Conservation (phyloP, 2,113 vertebrate species). For the Ochotona curzoniae region DNA sequence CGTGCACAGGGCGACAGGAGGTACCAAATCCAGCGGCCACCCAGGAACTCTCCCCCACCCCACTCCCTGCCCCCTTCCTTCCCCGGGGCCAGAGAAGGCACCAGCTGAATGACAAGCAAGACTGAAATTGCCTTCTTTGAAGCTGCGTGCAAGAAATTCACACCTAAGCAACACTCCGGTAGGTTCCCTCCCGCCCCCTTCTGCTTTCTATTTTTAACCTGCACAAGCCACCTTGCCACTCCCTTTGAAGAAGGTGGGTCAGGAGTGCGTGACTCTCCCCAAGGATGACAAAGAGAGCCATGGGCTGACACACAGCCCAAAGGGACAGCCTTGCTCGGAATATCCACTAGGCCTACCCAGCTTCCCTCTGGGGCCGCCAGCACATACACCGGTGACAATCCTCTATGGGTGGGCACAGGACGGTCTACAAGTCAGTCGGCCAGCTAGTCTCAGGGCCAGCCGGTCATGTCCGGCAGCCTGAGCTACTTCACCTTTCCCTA, state of each 20-base stretch:
- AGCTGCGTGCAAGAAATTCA: conserved; percentile 50
- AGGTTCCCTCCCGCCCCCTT: conserved; percentile 51
- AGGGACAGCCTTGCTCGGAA: no score
- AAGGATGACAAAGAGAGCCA: neutral
- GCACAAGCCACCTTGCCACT: conserved; percentile 2
- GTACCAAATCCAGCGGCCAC: no score
- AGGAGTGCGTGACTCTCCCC: no score
- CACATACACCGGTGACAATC: no score
- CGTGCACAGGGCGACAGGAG: no score
- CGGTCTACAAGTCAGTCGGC: no score
- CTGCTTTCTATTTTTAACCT: conserved; percentile 59
- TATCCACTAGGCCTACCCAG: no score
- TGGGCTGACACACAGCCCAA: neutral
- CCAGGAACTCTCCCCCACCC: no score
- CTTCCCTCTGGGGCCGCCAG: no score
- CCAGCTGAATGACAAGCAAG: conserved; percentile 50
- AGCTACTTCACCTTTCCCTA: conserved; percentile 28
- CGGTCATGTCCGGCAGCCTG: neutral
- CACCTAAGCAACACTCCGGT: conserved; percentile 13
- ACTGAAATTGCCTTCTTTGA: conserved; percentile 54
- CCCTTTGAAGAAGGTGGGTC: conserved; percentile 41
- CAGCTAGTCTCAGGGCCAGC: neutral
- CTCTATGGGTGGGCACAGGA: no score
- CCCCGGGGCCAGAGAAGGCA: conserved; percentile 34
- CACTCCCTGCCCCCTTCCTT: neutral